phyloP scores from a whole-genome alignment of 2,797 vertebrate genomes.

The Caiman crocodilus region DNA sequence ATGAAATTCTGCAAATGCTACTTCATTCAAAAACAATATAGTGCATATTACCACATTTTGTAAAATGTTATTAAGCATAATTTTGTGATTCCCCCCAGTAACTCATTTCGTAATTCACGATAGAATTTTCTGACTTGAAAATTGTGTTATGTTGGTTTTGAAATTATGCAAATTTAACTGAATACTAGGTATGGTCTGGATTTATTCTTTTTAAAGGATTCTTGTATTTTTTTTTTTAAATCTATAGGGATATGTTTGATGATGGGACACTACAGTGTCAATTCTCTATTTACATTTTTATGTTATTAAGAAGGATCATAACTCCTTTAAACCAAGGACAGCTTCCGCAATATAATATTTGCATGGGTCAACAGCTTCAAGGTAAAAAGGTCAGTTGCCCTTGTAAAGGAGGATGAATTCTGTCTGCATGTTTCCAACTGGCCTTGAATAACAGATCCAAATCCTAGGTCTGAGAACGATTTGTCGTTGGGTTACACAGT shows the following conservation, averaged over 20 bases:
- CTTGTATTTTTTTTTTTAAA: conserved; percentile 50
- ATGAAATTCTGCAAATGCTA: conserved; percentile 65
- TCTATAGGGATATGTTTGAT: conserved; percentile 53
- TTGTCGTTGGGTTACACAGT: conserved; percentile 64
- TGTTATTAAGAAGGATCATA: conserved; percentile 56
- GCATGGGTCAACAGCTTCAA: conserved; percentile 32
- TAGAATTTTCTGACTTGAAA: conserved; percentile 60
- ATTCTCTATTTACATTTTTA: conserved; percentile 64
- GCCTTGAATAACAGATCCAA: conserved; percentile 57
- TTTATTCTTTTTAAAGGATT: conserved; percentile 36
- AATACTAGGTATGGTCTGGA: not conserved
- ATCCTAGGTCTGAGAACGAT: conserved; percentile 49
- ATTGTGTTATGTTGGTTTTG: conserved; percentile 50
- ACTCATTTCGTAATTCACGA: conserved; percentile 44
- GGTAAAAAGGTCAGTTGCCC: conserved; percentile 47
- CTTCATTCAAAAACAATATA: conserved; percentile 60
- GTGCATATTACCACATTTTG: conserved; percentile 54
- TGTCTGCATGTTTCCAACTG: conserved; percentile 53
- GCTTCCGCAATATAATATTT: conserved; percentile 61
- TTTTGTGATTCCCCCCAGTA: conserved; percentile 64
- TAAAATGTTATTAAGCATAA: conserved; percentile 29
- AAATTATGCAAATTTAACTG: conserved; percentile 44
- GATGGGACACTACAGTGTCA: conserved; percentile 34
- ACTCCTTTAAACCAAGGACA: conserved; percentile 59
- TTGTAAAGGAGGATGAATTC: conserved; percentile 54